Percentiles rank a stretch among this genome's conserved stretches.
Evolutionary conservation across 2,113 vertebrate genomes (phyloP).

Genomic region (Alethe castanea): DNA sequence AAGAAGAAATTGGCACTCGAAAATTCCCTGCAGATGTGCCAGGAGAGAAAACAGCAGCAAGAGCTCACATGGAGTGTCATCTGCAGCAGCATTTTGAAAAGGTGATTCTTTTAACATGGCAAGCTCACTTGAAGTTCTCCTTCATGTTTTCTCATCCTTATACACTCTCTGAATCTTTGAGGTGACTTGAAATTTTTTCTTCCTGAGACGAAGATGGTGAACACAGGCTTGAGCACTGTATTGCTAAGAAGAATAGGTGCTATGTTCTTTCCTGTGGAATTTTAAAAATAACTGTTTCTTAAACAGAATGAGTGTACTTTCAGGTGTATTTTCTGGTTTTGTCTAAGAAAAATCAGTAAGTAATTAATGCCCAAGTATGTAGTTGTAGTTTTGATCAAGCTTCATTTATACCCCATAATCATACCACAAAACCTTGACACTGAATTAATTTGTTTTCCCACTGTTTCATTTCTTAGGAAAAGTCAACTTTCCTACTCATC

Average conservation of each 20-base stretch:
- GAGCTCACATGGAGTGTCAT: slow-evolving; percentile 78
- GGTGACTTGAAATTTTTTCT: neutral
- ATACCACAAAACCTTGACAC: neutral
- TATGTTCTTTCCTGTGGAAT: neutral
- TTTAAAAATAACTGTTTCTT: neutral
- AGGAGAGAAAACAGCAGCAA: slow-evolving; percentile 62
- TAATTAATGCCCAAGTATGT: neutral
- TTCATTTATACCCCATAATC: neutral
- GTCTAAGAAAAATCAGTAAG: neutral
- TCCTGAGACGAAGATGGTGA: neutral
- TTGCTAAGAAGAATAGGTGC: neutral
- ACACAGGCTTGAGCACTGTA: neutral
- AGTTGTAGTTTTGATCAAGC: neutral
- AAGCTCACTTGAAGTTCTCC: neutral
- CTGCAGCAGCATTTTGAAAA: slow-evolving; percentile 92
- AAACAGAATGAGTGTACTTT: neutral
- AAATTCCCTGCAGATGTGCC: slow-evolving; percentile 74
- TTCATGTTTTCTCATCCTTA: neutral
- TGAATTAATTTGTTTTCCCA: neutral
- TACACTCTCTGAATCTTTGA: neutral
- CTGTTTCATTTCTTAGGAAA: neutral
- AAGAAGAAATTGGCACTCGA: slow-evolving; percentile 93
- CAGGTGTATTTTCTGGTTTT: neutral
- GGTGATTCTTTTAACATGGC: slow-evolving; percentile 58
- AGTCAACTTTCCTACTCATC: neutral